Evolutionary conservation across 2,113 vertebrate species (phyloP), one percentile per base, ranked within the genome.

Genomic region (Larimichthys crocea): DNA sequence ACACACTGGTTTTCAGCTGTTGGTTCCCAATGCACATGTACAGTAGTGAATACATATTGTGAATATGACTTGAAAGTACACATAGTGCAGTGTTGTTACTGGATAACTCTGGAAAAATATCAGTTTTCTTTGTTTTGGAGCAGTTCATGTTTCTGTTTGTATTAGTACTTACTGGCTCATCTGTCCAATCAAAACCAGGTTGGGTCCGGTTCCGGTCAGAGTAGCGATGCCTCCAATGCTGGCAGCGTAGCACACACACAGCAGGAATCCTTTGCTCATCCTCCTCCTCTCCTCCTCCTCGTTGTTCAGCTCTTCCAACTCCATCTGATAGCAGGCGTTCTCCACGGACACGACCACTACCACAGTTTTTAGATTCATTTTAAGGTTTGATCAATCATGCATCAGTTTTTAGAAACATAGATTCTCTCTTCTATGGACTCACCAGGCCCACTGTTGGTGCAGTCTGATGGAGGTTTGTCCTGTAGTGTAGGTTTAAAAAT

Each of bases 221-320:
- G 98, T 99, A 24, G 97, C 97, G 0, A 97, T 99, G 60, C 98
- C 98, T 3, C 98, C 98, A 1, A 99, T 99, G 93, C 97, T 99
- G 60, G 98, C 98, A 0, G 98, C 95, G 0, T 99, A 99, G 84
- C 97, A 98, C 0, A 99, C 89, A 3, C 96, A 95, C 40, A 99
- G 93, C 3, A 95, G 96, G 92, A 99, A 94, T n/a, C 96, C 97
- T 88, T 98, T 99, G 82, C 91, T 93, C 68, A 96, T 75, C 19
- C 0, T 91, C 70, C 86, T 94, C 81, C 15, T 90, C 59, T 86
- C 88, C 4, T 92, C 80, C 19, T 90, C 83, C 57, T 0, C 73
- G 0, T 85, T 52, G 4, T 44, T 85, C 75, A 44, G 44, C 79
- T 83, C 86, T 55, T 80, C 87, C 74, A 65, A 6, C 72, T 69